Conservation (phyloP, 2,888 invertebrate genomes). For the Oscheius sp. region DNA sequence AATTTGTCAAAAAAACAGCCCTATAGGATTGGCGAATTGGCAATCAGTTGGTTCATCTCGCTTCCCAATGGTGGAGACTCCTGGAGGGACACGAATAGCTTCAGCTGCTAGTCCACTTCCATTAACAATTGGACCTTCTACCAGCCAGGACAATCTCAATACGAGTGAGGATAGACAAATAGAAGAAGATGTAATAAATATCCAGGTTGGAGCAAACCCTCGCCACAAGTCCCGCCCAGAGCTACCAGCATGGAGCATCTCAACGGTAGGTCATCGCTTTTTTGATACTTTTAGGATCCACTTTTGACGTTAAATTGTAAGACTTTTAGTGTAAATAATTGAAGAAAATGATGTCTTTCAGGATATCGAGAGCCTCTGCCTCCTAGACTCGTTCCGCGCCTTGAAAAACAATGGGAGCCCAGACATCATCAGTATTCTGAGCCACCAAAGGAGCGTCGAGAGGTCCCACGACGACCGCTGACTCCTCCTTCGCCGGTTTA, state of each 20-base stretch:
- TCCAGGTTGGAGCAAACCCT: slow-evolving; percentile 1
- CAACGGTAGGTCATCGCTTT: background rate
- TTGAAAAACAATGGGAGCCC: no score
- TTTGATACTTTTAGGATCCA: no score
- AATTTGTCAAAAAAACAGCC: background rate
- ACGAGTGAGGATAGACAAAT: slow-evolving; percentile 9
- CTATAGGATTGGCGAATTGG: background rate
- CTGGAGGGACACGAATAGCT: slow-evolving; percentile 8
- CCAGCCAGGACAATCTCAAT: slow-evolving; percentile 40
- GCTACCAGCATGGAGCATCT: background rate
- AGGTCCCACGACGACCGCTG: background rate
- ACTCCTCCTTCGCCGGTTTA: slow-evolving; percentile 32
- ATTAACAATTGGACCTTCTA: slow-evolving; percentile 48
- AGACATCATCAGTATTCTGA: background rate
- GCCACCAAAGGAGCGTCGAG: background rate
- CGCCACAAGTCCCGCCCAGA: background rate
- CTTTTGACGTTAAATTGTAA: no score
- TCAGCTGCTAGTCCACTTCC: slow-evolving; percentile 36
- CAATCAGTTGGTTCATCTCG: background rate
- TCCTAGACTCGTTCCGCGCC: background rate
- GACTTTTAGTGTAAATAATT: no score
- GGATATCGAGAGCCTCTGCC: background rate
- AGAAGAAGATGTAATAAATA: no score
- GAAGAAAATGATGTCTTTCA: no score
- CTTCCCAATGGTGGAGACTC: slow-evolving; percentile 20